phyloP scores from a whole-genome alignment of 1,140 invertebrate genomes.

The Zaprionus taronus region DNA sequence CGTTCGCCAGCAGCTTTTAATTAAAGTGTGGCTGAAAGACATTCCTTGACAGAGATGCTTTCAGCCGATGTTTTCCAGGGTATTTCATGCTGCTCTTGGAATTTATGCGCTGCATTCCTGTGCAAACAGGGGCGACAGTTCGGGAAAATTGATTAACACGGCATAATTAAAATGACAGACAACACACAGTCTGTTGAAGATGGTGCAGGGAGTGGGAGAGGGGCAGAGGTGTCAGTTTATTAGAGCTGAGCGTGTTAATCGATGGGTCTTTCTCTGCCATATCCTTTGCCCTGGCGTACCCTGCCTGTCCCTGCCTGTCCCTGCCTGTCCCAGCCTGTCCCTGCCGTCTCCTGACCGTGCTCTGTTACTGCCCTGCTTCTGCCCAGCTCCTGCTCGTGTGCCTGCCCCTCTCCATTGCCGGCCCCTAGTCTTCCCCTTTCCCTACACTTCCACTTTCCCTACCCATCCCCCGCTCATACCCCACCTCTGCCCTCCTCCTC shows the following conservation, averaged over 20 bases:
- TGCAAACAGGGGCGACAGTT: not conserved
- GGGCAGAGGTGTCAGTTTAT: slow-evolving; percentile 43
- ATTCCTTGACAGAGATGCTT: not conserved
- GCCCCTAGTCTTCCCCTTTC: not conserved
- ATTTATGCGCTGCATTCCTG: not conserved
- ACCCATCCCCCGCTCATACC: not conserved
- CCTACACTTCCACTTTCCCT: not conserved
- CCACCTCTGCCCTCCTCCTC: not conserved
- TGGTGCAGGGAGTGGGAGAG: not conserved
- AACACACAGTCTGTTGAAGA: not conserved
- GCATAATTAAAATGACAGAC: slow-evolving; percentile 64
- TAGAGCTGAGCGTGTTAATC: slow-evolving; percentile 25
- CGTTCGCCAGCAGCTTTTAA: not conserved
- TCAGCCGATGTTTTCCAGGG: not conserved
- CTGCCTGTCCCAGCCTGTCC: no score
- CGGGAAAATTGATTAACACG: slow-evolving; percentile 57
- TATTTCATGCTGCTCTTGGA: not conserved
- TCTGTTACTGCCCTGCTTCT: no score
- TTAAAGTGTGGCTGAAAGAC: not conserved
- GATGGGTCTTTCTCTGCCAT: not conserved
- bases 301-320: no score
- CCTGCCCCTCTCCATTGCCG: not conserved
- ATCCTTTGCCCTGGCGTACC: no score
- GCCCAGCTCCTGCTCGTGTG: no score
- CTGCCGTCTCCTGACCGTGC: no score